Evolutionary conservation across 2,113 vertebrate species (phyloP), one percentile per base, ranked within the genome.

Genomic region (Urocynchramus pylzowi): DNA sequence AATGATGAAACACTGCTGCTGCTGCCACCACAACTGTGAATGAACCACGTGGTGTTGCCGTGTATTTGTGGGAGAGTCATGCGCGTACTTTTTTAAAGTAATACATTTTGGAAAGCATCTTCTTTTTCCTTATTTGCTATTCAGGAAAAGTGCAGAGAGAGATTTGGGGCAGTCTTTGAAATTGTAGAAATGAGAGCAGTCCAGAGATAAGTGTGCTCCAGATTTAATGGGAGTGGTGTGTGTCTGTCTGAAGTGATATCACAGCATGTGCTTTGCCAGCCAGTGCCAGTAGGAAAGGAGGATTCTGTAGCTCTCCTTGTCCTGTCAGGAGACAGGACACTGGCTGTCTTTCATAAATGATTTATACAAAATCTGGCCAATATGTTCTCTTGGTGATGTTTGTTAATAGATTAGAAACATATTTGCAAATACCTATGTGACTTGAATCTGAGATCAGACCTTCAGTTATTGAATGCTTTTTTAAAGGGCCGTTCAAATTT

Each of bases 51-150:
- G 44, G 24, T 75, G 26, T 37, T 82, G 52, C 56, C 11, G 2
- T 78, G 44, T 78, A 10, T 16, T 90, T 80, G 20, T 70, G 33
- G 60, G 35, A 89, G 19, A 64, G 27, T 75, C 42, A 21, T 44
- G 33, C 0, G 0, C 61, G 45, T 24, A 19, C 4, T 47, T 87
- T 37, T 70, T 44, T 2, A 3, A 47, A 75, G 53, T 14, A 68
- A 27, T 37, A 9, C 49, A 69, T 61, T 75, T 22, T 10, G 37
- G 56, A 87, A 89, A 71, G 31, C 5, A 11, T 79, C 9, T 42
- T 57, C 10, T 73, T 52, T 63, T 47, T 56, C 30, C 15, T 16
- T 56, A 13, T 41, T 74, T 95, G 33, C 44, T 60, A 1, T 17
- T 56, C 3, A 2, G 44, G 16, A 71, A 78, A 68, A 84, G 19